A percentile compares a stretch with the other conserved stretches of the same genome.
Conservation (phyloP, 2,888 invertebrate species). For the Gymnosoma rotundatum region DNA sequence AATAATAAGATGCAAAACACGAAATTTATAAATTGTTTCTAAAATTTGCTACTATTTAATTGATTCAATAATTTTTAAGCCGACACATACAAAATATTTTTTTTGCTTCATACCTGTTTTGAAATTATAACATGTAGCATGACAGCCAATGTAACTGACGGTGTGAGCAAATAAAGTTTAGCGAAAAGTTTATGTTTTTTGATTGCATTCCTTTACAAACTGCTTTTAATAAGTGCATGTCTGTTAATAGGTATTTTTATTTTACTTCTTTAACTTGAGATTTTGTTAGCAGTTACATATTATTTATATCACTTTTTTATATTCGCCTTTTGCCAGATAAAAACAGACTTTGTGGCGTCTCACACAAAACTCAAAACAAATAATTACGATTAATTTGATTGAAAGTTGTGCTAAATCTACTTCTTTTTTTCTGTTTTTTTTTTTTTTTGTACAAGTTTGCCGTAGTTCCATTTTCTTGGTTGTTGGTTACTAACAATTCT, state of each 20-base stretch:
- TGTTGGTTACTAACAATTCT: constrained; percentile 36
- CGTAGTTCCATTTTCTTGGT: constrained; percentile 1
- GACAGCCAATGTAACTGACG: too few relatives aligned
- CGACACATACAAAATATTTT: too few relatives aligned
- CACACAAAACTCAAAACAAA: constrained; percentile 20
- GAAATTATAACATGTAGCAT: too few relatives aligned
- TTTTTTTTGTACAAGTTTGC: constrained; percentile 7
- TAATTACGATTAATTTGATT: constrained; percentile 25
- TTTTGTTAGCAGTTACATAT: constrained; percentile 21
- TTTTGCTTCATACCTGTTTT: too few relatives aligned
- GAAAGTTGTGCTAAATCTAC: constrained; percentile 8
- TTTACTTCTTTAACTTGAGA: constrained; percentile 33
- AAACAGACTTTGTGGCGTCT: constrained; percentile 60
- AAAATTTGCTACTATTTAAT: too few relatives aligned
- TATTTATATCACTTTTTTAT: constrained; percentile 27
- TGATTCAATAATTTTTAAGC: too few relatives aligned
- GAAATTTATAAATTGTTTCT: too few relatives aligned
- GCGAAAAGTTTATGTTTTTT: too few relatives aligned
- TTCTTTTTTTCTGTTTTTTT: neutral
- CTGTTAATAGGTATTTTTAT: constrained; percentile 40
- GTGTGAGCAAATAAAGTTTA: too few relatives aligned
- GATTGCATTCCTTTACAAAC: constrained; percentile 3
- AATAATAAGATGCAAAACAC: too few relatives aligned
- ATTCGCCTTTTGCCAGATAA: constrained; percentile 3
- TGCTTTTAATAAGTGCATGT: constrained; percentile 15